These are phyloP conservation scores for Acipenser ruthenus DNA, from an alignment of 2,797 vertebrate genomes.

Conservation along the genomic window DNA sequence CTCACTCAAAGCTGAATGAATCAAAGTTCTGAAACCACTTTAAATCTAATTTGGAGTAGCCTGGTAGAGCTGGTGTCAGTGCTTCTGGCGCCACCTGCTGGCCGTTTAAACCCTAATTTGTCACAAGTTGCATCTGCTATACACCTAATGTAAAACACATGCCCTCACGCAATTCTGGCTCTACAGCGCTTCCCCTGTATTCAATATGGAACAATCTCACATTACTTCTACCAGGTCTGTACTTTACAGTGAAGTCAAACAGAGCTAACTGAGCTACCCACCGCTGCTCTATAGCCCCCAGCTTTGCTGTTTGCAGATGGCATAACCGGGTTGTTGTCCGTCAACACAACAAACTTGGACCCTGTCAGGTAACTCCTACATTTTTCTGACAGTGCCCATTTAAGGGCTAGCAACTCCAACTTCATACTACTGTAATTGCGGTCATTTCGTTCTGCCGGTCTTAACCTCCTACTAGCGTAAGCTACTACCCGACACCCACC, in stretches of 20 bases:
- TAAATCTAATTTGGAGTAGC: no score
- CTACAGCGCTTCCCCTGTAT: no score
- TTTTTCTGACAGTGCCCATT: constrained; percentile 13
- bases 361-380: not conserved
- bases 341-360: constrained; percentile 4
- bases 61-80: no score
- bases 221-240: not conserved
- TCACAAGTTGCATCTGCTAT: no score
- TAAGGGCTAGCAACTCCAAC: constrained; percentile 2
- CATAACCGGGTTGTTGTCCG: constrained; percentile 12
- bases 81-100: no score
- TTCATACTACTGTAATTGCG: constrained; percentile 16
- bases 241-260: constrained; percentile 11
- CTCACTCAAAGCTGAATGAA: no score
- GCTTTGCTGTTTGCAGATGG: constrained; percentile 4
- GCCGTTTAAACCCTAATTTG: no score
- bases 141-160: no score
- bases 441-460: constrained; percentile 12
- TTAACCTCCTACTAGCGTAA: not conserved
- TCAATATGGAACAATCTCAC: no score
- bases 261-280: constrained; percentile 3
- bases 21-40: no score
- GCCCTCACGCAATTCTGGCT: no score
- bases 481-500: constrained; percentile 3
- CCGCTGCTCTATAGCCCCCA: constrained; percentile 1